Evolutionary conservation across 2,888 invertebrate species (phyloP), one percentile per base, ranked within the genome.

Genomic region (Drosophila merina): DNA sequence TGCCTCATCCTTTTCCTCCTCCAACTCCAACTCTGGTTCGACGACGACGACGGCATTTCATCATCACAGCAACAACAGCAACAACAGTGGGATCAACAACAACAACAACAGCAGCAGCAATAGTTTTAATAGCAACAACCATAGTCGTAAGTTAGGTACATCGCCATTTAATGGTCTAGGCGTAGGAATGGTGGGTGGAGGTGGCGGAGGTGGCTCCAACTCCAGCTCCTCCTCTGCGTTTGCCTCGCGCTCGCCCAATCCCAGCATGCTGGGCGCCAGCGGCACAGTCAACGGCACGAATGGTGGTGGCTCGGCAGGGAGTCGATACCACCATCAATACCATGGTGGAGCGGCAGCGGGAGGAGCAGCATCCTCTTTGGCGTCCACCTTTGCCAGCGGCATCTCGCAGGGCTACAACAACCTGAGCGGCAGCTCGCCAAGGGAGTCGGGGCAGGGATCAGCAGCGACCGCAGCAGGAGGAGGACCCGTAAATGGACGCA

Each of bases 101-200:
- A 78, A 48, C 20, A 20, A 20, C 20, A 20, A 20, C 20, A 82
- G 59, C 76, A 89, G 76, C 77, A 90, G 87, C 86, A 86, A 75
- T 77, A 90, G 86, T 89, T 89, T 79, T 88, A 88, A 84, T 83
- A 82, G 74, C 88, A 90, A 74, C 79, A 90, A 80, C 86, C 89
- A 81, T 89, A 89, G 89, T 90, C 90, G 82, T 88, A 89, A 89
- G 86, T 77, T 89, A 89, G 83, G 76, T 81, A 77, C 89, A 78
- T 80, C 89, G 74, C 88, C 89, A 79, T 78, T 77, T 57, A 83
- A 82, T 86, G 88, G 88, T 52, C 74, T 84, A 75, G 57, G 75
- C 64, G 58, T 78, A 71, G 69, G 66, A 56, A 52, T 57, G 64
- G 48, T 44, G 63, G 74, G 72, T 44, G 60, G 74, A 14, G 14